Base-by-base conservation (phyloP, 2,797 vertebrate species). In the Champsocephalus esox region DNA sequence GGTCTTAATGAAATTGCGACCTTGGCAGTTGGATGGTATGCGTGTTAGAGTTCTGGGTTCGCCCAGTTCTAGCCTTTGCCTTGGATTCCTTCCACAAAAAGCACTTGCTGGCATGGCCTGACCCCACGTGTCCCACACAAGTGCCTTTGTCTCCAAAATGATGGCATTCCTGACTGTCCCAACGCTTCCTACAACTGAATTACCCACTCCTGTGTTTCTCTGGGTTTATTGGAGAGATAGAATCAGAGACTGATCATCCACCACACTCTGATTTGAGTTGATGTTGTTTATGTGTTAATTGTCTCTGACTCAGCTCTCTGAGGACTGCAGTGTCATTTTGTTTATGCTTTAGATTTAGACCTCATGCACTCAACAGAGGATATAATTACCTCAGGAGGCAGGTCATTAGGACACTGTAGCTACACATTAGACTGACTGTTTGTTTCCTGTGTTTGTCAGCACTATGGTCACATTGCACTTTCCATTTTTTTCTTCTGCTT, bases 91-190 rank as follows among this genome's bases (percentile, higher is more conserved):
- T 82, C 77, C 76, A 80, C 68, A 75, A 75, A 89, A 87, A 84
- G 75, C 84, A 67, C 75, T 86, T 56, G 59, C 65, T 75, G 70
- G 63, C 68, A 72, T 65, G 80, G 73, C 65, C 68, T 84, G 82
- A 90, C 84, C 85, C 79, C 81, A 70, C 45, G 48, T 68, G 77
- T 64, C 55, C 10, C 73, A 76, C 84, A 91, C 75, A 82, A 83
- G 76, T 79, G 75, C 69, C 71, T 90, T 92, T 89, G 88, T 92
- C 73, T 81, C 65, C 55, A 38, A 78, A 84, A 86, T 87, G 80
- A 74, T 79, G 67, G 68, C 75, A 88, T 88, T 87, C 80, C 75
- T 63, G 64, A 9, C 55, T 21, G 63, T 59, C 73, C 61, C 60
- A 70, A 51, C 13, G 66, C 46, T 16, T 79, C 63, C 78, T 51